These are phyloP conservation scores for Lasioglossum pauxillum DNA, from an alignment of 2,888 invertebrate species.

Conservation along the genomic window DNA sequence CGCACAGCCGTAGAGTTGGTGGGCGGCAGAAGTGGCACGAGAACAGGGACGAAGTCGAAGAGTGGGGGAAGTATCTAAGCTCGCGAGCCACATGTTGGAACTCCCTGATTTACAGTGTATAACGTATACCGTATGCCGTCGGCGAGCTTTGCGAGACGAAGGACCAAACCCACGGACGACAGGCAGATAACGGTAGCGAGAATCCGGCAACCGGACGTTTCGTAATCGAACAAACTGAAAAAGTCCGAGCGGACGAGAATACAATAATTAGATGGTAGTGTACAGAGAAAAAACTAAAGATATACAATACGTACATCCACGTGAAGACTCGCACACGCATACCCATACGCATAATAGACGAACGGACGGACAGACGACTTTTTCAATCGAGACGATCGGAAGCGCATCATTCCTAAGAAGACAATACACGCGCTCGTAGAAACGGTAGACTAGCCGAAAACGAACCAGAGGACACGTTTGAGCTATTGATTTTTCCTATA, in stretches of 20 bases:
- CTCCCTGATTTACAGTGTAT: neutral
- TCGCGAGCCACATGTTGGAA: no score
- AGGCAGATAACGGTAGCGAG: neutral
- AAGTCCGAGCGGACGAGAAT: constrained; percentile 37
- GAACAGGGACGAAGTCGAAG: no score
- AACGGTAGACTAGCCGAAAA: constrained; percentile 17
- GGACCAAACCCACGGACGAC: neutral
- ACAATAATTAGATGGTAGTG: constrained; percentile 35
- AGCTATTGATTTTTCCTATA: constrained; percentile 33
- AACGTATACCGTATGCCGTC: neutral
- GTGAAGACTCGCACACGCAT: neutral
- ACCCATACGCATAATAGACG: neutral
- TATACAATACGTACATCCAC: neutral
- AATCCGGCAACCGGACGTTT: neutral
- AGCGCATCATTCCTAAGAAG: constrained; percentile 3
- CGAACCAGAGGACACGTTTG: constrained; percentile 15
- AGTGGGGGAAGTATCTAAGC: no score
- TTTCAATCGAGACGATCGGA: constrained; percentile 18
- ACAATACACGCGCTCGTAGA: constrained; percentile 18
- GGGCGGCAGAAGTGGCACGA: no score
- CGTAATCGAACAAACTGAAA: neutral
- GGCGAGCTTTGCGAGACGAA: constrained; percentile 1
- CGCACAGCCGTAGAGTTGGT: no score
- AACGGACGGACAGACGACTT: constrained; percentile 1
- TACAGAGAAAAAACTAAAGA: neutral